Evolutionary conservation across 1,140 invertebrate genomes (phyloP).

Genomic region (Cyclina sinensis): DNA sequence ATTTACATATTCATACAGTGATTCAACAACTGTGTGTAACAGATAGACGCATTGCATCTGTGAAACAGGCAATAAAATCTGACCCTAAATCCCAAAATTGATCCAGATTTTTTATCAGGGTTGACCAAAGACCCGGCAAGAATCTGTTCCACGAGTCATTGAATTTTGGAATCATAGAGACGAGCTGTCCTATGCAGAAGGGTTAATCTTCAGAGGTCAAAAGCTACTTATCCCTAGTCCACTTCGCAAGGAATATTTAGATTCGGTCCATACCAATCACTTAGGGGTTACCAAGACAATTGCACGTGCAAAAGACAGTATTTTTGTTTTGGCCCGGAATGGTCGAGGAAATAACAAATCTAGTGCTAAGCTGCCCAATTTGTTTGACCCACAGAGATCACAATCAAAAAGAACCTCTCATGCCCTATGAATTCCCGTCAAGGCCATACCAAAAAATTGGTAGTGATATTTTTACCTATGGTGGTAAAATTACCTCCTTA

Average conservation of each 20-base stretch:
- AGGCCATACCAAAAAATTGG: constrained; percentile 29
- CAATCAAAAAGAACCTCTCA: background rate
- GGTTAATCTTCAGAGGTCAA: constrained; percentile 46
- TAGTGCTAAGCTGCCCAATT: background rate
- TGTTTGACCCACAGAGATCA: background rate
- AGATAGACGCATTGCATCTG: background rate
- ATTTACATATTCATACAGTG: too few species aligned
- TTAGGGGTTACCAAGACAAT: background rate
- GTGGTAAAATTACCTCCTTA: too few species aligned
- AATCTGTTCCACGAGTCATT: constrained; percentile 10
- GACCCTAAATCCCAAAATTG: constrained; percentile 42
- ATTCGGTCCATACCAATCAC: background rate
- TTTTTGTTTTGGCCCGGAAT: background rate
- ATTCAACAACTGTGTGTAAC: too few species aligned
- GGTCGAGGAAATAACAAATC: background rate
- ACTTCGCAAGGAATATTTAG: background rate
- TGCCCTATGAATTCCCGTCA: background rate
- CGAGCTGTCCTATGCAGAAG: constrained; percentile 28
- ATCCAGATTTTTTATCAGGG: constrained; percentile 47
- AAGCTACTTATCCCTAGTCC: constrained; percentile 15
- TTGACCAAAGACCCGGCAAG: constrained; percentile 44
- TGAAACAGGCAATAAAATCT: background rate
- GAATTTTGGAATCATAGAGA: constrained; percentile 67
- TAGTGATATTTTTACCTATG: background rate
- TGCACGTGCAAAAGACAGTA: background rate